A percentile compares a stretch with the other conserved stretches of the same genome.
phyloP scores from a whole-genome alignment of 2,888 invertebrate species.

The Bruchidius siliquastri region DNA sequence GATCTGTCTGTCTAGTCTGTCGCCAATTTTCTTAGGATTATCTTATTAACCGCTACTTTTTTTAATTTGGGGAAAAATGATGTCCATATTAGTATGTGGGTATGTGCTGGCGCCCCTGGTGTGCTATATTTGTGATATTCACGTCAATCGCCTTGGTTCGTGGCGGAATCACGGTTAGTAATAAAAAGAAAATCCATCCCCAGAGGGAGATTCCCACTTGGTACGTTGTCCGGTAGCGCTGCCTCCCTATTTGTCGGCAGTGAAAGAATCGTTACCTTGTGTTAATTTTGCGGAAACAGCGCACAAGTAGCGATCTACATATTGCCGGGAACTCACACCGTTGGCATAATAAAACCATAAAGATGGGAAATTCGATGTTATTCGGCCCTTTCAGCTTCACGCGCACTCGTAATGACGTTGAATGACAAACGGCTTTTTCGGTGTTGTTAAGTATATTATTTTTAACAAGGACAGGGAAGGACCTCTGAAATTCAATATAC shows the following conservation, averaged over 20 bases:
- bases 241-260: background rate
- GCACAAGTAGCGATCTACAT: background rate
- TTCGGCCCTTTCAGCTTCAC: background rate
- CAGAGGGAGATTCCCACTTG: background rate
- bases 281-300: conserved; percentile 10
- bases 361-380: background rate
- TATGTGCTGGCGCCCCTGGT: background rate
- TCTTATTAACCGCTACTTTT: too few relatives aligned
- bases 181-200: background rate
- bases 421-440: background rate
- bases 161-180: background rate
- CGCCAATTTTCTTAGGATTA: too few relatives aligned
- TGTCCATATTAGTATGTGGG: too few relatives aligned
- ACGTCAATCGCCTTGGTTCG: conserved; percentile 13
- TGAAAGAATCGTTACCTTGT: conserved; percentile 9
- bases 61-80: too few relatives aligned
- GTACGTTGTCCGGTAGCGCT: background rate
- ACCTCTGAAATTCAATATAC: background rate
- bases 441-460: background rate
- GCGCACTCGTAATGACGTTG: background rate
- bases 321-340: background rate
- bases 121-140: conserved; percentile 14
- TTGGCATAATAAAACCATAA: background rate
- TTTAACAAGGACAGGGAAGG: background rate
- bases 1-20: too few relatives aligned